Evolutionary conservation across 2,113 vertebrate species (phyloP).

Genomic region (Oreochromis aureus): DNA sequence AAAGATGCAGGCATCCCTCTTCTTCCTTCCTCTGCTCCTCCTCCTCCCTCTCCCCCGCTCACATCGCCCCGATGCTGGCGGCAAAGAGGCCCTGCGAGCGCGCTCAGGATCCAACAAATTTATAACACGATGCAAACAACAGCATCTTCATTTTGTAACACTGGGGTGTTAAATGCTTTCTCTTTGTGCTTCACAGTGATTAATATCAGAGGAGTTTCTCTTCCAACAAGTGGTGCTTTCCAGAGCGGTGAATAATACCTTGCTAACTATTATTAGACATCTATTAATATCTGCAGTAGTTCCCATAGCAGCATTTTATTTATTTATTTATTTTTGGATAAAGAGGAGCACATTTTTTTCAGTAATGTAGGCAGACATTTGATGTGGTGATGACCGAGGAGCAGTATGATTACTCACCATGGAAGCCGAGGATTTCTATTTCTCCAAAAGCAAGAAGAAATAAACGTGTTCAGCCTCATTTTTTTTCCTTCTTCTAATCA

Average conservation of each 20-base stretch:
- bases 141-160: background rate
- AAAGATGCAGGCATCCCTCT: slow-evolving; percentile 56
- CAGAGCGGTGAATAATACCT: background rate
- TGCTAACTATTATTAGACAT: background rate
- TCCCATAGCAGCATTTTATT: background rate
- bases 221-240: background rate
- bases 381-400: background rate
- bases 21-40: background rate
- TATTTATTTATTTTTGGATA: background rate
- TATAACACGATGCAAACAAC: background rate
- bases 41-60: background rate
- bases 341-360: background rate
- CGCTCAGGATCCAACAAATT: background rate
- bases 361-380: background rate
- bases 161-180: background rate
- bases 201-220: background rate
- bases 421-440: background rate
- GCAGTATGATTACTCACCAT: background rate
- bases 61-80: background rate
- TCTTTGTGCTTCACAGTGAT: background rate
- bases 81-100: background rate
- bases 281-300: background rate
- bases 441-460: background rate
- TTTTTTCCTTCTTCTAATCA: background rate
- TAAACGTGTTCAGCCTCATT: background rate